Base-by-base conservation (phyloP, 1,140 invertebrate species). In the Dendrolimus punctatus region DNA sequence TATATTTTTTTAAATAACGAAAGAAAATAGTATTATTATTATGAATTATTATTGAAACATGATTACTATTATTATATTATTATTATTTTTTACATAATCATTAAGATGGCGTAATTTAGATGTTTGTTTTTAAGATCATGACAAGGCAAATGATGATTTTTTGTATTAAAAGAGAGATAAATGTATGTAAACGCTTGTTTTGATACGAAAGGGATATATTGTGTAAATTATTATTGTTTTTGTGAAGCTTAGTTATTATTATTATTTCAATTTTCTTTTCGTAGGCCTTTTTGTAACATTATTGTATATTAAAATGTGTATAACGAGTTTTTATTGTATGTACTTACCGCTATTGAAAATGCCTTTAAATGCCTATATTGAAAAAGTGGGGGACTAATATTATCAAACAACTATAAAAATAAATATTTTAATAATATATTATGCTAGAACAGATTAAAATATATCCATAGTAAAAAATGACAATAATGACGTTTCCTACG, bases 91-190 rank as follows among this genome's bases (percentile, higher is more conserved):
- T 80, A 73, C 76, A 62, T 49, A 75, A 73, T 70, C 73, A 73
- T 55, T 85, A 85, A 81, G 81, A 85, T 82, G 81, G 81, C 79
- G 80, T 85, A 83, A 76, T 77, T 83, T 80, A 83, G 81, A 78
- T 79, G 78, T 80, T 82, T 72, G 63, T 66, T 68, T 71, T 71
- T 68, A 67, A 76, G 72, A 81, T 76, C 80, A 85, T 85, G 81
- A 85, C 79, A 85, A 80, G 74, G 78, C 75, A 78, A 64, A 74
- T 73, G 68, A 79, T 77, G 71, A 54, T 45, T 45, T 46, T 66
- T 59, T 58, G 39, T 47, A 51, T 67, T 60, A 66, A 61, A 66
- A 23, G 23, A 23, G 23, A 23, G 23, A 23, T 23, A 62, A 64
- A 62, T 74, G 66, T 75, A 74, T 68, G 72, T 68, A 65, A 62